Evolutionary conservation across 2,797 vertebrate species (phyloP).

Genomic region (Enoplosus armatus): DNA sequence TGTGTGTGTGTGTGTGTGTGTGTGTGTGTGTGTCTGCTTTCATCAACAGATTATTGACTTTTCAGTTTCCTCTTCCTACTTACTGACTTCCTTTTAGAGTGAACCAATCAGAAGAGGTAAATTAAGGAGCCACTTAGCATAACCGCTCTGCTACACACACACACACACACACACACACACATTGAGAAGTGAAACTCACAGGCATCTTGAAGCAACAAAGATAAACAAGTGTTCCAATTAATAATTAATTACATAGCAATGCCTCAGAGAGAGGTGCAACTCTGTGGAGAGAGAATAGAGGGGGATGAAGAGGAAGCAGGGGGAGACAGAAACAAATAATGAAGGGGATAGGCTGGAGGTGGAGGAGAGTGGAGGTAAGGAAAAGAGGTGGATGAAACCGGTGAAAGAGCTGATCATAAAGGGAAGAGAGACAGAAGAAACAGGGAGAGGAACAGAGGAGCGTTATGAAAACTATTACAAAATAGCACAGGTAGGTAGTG

Average conservation of each 20-base stretch:
- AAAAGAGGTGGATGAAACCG: conserved; percentile 1
- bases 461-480: not conserved
- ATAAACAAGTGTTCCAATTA: conserved; percentile 84
- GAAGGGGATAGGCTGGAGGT: not conserved
- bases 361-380: not conserved
- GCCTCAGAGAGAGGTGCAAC: conserved; percentile 57
- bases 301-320: conserved; percentile 17
- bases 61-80: conserved; percentile 54
- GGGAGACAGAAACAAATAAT: not conserved
- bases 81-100: conserved; percentile 50
- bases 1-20: conserved; percentile 12
- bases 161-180: conserved; percentile 11
- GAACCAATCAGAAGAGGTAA: conserved; percentile 60
- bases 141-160: conserved; percentile 42
- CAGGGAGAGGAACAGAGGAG: not conserved
- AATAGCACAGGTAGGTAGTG: not conserved
- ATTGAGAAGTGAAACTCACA: conserved; percentile 61
- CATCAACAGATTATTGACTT: conserved; percentile 59
- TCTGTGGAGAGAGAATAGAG: conserved; percentile 54
- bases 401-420: not conserved
- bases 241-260: conserved; percentile 79
- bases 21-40: conserved; percentile 32
- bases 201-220: conserved; percentile 79
- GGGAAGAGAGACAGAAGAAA: not conserved
- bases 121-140: conserved; percentile 61